Evolutionary conservation across 2,113 vertebrate genomes (phyloP).

Genomic region (Penelope pileata): DNA sequence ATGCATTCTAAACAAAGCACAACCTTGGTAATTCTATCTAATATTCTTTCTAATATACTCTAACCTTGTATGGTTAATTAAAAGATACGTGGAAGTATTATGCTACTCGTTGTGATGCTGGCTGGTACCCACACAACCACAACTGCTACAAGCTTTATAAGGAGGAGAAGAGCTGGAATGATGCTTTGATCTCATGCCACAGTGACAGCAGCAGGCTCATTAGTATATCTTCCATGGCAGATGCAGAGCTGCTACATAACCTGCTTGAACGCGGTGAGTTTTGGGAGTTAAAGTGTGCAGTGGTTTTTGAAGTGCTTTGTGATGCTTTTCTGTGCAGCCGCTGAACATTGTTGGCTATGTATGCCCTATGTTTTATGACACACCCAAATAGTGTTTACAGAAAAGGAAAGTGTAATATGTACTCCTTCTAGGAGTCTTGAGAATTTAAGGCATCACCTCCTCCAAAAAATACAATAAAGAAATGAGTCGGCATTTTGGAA

Average conservation of each 20-base stretch:
- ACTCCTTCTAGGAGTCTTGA: background rate
- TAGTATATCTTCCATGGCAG: constrained; percentile 84
- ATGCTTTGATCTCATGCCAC: constrained; percentile 81
- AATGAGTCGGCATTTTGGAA: background rate
- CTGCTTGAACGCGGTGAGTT: constrained; percentile 84
- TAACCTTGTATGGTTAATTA: constrained; percentile 45
- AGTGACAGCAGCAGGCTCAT: constrained; percentile 77
- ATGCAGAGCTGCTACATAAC: constrained; percentile 83
- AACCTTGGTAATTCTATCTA: background rate
- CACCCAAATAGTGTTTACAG: background rate
- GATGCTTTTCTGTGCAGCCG: background rate
- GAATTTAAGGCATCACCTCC: background rate
- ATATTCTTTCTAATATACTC: background rate
- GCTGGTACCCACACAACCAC: constrained; percentile 86
- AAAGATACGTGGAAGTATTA: constrained; percentile 89
- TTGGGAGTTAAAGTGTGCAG: background rate
- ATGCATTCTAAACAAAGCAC: background rate
- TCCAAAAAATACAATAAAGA: background rate
- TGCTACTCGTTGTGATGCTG: constrained; percentile 80
- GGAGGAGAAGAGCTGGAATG: constrained; percentile 82
- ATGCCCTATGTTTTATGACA: fast-evolving
- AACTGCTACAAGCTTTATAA: constrained; percentile 86
- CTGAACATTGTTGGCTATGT: background rate
- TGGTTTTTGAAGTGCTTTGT: background rate
- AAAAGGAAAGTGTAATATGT: background rate